phyloP scores from a whole-genome alignment of 2,113 vertebrate genomes.

The Mugil cephalus region DNA sequence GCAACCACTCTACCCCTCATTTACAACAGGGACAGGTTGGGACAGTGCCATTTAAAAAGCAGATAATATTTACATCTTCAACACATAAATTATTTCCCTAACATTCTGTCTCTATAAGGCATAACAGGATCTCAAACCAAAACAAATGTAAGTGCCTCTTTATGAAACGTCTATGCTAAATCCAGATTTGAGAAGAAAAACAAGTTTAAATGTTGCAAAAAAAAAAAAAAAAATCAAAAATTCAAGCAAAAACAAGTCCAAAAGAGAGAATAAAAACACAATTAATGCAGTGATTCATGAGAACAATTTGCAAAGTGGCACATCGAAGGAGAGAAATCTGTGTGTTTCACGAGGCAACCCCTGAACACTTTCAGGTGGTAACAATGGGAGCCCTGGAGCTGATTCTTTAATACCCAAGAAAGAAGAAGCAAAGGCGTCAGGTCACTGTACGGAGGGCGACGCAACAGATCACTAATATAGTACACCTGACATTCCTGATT shows the following conservation, averaged over 20 bases:
- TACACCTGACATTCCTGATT: constrained; percentile 48
- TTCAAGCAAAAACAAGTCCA: constrained; percentile 34
- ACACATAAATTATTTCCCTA: constrained; percentile 81
- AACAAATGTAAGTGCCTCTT: constrained; percentile 54
- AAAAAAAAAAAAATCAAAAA: constrained; percentile 56
- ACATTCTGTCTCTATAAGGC: constrained; percentile 75
- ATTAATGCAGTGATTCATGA: constrained; percentile 63
- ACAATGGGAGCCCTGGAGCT: constrained; percentile 52
- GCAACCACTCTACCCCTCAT: constrained; percentile 61
- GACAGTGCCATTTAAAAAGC: constrained; percentile 65
- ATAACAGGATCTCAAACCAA: constrained; percentile 57
- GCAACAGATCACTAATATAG: constrained; percentile 23
- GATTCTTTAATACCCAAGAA: constrained; percentile 43
- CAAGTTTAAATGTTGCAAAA: constrained; percentile 38
- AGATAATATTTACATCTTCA: constrained; percentile 81
- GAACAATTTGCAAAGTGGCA: constrained; percentile 68
- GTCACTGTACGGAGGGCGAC: constrained; percentile 26
- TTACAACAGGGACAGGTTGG: constrained; percentile 49
- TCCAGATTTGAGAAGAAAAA: constrained; percentile 44
- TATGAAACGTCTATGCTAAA: constrained; percentile 52
- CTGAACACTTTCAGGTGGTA: constrained; percentile 63
- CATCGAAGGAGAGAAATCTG: constrained; percentile 58
- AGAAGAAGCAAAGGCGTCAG: constrained; percentile 21
- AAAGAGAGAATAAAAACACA: constrained; percentile 23
- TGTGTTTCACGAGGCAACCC: constrained; percentile 53